Evolutionary conservation across 2,113 vertebrate genomes (phyloP).

Genomic region (Pelusios castaneus): DNA sequence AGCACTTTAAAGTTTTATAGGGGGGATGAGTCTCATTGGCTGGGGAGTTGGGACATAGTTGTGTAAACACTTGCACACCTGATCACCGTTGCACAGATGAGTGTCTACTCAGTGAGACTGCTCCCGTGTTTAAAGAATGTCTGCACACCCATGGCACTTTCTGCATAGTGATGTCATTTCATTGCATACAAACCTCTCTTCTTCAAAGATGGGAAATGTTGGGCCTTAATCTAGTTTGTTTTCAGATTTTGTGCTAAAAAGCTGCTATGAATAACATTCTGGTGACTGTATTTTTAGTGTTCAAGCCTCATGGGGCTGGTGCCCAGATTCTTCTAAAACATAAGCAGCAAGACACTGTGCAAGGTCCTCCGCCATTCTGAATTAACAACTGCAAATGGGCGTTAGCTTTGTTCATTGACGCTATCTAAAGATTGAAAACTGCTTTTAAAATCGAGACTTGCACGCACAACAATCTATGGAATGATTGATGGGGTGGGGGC

Average conservation of each 20-base stretch:
- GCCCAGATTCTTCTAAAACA: background rate
- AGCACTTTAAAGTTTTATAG: accelerated
- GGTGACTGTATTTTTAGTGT: background rate
- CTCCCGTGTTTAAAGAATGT: background rate
- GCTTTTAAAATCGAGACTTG: background rate
- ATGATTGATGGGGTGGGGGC: background rate
- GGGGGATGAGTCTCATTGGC: background rate
- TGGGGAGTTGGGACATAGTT: background rate
- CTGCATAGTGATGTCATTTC: background rate
- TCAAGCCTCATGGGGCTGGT: background rate
- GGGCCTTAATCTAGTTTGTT: background rate
- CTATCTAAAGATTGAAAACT: background rate
- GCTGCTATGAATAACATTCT: background rate
- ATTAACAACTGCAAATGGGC: accelerated
- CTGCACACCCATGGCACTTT: background rate
- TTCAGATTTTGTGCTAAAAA: background rate
- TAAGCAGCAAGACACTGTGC: background rate
- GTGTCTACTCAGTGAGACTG: background rate
- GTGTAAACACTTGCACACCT: background rate
- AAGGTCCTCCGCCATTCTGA: background rate
- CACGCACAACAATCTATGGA: background rate
- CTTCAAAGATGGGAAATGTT: background rate
- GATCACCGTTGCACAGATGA: background rate
- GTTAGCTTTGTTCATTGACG: background rate
- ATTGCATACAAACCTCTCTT: background rate